Evolutionary conservation across 2,797 vertebrate species (phyloP).

Genomic region (Paramormyrops hopkinsi): DNA sequence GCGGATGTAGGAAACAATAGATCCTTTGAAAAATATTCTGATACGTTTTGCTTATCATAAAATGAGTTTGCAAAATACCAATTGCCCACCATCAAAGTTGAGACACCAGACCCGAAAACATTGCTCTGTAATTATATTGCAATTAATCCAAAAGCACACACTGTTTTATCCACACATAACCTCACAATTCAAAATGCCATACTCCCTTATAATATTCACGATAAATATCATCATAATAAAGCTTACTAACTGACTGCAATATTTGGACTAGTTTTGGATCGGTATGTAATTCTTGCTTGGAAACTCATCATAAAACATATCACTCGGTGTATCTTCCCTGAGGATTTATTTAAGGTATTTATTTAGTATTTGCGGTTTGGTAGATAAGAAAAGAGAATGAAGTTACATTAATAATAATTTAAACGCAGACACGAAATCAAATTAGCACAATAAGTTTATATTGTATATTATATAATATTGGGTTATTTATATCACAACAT

Average conservation of each 20-base stretch:
- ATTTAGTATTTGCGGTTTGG: not conserved
- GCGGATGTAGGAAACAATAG: not conserved
- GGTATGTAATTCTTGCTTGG: not conserved
- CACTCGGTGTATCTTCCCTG: not conserved
- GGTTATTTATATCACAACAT: not conserved
- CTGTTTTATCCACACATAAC: not conserved
- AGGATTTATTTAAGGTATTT: not conserved
- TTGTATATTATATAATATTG: not conserved
- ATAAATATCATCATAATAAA: not conserved
- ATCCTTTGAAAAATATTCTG: not conserved
- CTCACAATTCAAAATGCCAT: not conserved
- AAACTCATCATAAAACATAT: not conserved
- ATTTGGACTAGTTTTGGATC: not conserved
- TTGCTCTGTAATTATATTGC: not conserved
- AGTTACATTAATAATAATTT: not conserved
- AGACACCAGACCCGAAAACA: not conserved
- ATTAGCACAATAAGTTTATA: not conserved
- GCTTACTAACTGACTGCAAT: not conserved
- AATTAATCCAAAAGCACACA: not conserved
- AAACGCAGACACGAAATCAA: not conserved
- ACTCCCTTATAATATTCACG: not conserved
- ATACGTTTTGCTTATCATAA: not conserved
- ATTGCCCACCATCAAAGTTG: not conserved
- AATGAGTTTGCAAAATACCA: not conserved
- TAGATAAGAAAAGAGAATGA: not conserved